Conservation (phyloP, 2,797 vertebrate species). For the Antrozous pallidus region DNA sequence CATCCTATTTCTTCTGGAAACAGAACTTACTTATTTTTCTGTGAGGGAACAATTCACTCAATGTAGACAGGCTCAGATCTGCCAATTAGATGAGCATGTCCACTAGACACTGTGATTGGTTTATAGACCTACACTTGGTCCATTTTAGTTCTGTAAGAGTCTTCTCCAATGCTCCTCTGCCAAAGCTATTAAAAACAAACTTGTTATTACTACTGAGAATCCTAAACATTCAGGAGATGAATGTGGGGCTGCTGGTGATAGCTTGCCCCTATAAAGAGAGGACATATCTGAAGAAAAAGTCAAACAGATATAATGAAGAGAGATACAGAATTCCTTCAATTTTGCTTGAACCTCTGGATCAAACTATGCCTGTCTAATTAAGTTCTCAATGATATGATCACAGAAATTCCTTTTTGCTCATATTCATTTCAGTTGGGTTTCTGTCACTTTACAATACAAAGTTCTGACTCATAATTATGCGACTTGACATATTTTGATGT, state of each 20-base stretch:
- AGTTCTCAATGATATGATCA: background rate
- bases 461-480: background rate
- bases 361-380: background rate
- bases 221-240: background rate
- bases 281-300: background rate
- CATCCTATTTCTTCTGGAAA: background rate
- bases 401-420: background rate
- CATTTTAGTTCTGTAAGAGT: background rate
- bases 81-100: background rate
- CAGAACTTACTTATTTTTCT: background rate
- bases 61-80: background rate
- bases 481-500: background rate
- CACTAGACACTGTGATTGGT: background rate
- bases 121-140: background rate
- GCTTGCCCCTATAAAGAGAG: background rate
- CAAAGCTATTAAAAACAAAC: background rate
- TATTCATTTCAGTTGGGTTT: background rate
- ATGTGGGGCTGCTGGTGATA: background rate
- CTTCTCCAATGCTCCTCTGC: background rate
- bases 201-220: background rate
- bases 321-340: background rate
- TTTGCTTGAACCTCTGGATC: background rate
- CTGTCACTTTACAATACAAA: background rate
- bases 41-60: background rate
- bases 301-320: background rate